A percentile compares a stretch with the other conserved stretches of the same genome.
Evolutionary conservation across 2,888 invertebrate species (phyloP).

Genomic region (Troglohyphantes excavatus): DNA sequence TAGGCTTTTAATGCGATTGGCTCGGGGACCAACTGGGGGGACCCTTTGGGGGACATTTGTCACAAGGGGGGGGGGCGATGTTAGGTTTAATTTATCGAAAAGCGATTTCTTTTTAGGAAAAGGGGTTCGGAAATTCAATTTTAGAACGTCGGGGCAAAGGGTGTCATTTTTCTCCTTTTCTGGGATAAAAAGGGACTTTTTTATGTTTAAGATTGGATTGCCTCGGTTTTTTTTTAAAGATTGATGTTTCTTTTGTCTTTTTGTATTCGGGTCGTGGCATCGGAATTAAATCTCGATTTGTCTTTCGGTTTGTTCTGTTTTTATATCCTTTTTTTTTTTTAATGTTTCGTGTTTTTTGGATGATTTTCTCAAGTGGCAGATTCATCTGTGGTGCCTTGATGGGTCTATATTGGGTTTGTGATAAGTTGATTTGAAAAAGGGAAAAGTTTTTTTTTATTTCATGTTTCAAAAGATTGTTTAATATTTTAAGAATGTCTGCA

Average conservation of each 20-base stretch:
- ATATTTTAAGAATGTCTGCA: no score
- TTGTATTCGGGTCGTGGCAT: neutral
- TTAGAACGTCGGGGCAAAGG: slow-evolving; percentile 48
- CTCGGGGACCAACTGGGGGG: slow-evolving; percentile 43
- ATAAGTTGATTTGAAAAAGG: neutral
- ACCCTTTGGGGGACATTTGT: slow-evolving; percentile 63
- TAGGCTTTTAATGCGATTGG: slow-evolving; percentile 70
- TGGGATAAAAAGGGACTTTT: neutral
- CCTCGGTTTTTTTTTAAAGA: neutral
- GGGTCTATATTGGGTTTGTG: neutral
- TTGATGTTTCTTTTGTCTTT: slow-evolving; percentile 14
- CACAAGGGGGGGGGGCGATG: slow-evolving; percentile 43
- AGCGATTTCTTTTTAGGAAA: slow-evolving; percentile 61
- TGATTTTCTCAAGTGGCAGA: neutral
- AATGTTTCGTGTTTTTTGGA: neutral
- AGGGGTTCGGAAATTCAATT: slow-evolving; percentile 63
- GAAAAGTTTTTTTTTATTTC: neutral
- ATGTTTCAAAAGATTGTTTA: no score
- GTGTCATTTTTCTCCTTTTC: slow-evolving; percentile 61
- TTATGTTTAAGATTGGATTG: neutral
- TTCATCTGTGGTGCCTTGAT: neutral
- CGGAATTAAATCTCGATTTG: slow-evolving; percentile 9
- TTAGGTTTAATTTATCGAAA: slow-evolving; percentile 74
- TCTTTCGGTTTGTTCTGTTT: neutral
- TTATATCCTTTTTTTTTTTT: neutral